Percentiles rank a stretch among this genome's conserved stretches.
Evolutionary conservation across 1,140 invertebrate species (phyloP).

Genomic region (Trachelipus rathkii): DNA sequence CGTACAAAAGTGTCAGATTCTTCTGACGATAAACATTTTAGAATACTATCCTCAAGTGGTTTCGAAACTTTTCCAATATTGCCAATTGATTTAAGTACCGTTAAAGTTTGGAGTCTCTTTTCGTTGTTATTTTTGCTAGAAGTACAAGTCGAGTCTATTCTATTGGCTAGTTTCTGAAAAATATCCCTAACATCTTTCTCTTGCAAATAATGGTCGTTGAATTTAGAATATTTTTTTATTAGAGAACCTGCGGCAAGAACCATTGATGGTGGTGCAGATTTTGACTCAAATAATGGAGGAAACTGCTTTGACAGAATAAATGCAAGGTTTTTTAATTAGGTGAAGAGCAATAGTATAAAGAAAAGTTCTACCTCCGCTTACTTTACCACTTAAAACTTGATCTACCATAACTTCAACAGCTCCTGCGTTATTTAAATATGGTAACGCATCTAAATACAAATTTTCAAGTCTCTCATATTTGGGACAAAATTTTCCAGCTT

Average conservation of each 20-base stretch:
- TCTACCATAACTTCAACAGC: background rate
- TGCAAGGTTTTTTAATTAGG: background rate
- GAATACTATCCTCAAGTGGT: background rate
- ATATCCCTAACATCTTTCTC: background rate
- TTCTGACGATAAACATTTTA: background rate
- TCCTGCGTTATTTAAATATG: background rate
- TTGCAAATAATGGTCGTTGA: background rate
- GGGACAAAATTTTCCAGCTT: background rate
- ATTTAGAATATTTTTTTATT: background rate
- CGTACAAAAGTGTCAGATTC: background rate
- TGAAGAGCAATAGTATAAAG: slow-evolving; percentile 4
- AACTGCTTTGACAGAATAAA: background rate
- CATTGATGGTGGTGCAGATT: background rate
- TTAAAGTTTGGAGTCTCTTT: background rate
- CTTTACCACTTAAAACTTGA: background rate
- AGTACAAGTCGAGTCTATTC: background rate
- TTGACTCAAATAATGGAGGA: background rate
- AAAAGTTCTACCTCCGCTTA: background rate
- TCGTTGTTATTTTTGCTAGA: background rate
- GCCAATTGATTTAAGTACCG: background rate
- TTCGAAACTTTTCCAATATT: background rate
- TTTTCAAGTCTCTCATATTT: background rate
- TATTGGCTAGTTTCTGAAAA: background rate
- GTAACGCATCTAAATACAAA: background rate
- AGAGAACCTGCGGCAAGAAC: background rate